These are phyloP conservation scores for Caprella mutica DNA, from an alignment of 2,888 invertebrate genomes.

Conservation along the genomic window DNA sequence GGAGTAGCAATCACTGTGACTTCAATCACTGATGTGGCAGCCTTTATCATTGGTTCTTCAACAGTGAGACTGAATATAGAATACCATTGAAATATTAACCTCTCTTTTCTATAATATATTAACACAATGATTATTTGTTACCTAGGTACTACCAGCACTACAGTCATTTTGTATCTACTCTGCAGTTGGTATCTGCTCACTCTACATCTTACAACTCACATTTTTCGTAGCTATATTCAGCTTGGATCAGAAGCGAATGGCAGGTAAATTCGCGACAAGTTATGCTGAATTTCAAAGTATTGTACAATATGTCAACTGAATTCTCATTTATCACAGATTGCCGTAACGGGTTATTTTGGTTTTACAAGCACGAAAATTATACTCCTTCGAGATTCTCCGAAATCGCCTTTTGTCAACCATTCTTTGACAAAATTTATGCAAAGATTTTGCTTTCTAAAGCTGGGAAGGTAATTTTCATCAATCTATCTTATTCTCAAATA, in stretches of 20 bases:
- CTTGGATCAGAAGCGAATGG: constrained; percentile 49
- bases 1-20: constrained; percentile 74
- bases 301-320: background rate
- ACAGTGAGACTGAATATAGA: constrained; percentile 53
- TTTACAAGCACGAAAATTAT: constrained; percentile 52
- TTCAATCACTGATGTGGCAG: constrained; percentile 67
- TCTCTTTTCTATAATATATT: background rate
- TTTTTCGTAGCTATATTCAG: constrained; percentile 67
- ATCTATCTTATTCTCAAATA: too few species aligned
- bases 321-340: constrained; percentile 38
- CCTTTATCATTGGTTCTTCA: constrained; percentile 63
- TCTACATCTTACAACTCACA: constrained; percentile 64
- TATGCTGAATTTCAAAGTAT: background rate
- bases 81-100: background rate
- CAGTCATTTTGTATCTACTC: constrained; percentile 73
- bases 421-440: constrained; percentile 51
- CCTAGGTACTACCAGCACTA: constrained; percentile 61
- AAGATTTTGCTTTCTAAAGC: constrained; percentile 24
- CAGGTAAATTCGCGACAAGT: constrained; percentile 15
- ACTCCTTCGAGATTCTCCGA: constrained; percentile 48
- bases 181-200: constrained; percentile 60
- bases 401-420: constrained; percentile 48
- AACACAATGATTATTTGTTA: background rate
- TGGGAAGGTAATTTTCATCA: constrained; percentile 40
- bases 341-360: constrained; percentile 56